phyloP scores from a whole-genome alignment of 1,140 invertebrate species.

The Drosophila pseudoobscura region DNA sequence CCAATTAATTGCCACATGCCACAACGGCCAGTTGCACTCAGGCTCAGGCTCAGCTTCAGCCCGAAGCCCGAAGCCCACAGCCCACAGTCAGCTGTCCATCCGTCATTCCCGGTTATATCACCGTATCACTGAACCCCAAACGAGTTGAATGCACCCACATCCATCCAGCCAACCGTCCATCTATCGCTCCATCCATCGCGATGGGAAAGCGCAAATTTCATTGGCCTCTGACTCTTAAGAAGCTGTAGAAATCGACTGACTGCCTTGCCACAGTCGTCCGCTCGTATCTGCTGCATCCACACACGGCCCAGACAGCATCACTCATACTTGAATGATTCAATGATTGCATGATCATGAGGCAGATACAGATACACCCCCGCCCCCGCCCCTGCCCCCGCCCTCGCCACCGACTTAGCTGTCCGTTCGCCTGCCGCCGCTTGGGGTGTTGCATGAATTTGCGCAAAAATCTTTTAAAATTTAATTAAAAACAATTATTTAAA shows the following conservation, averaged over 20 bases:
- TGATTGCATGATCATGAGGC: conserved; percentile 71
- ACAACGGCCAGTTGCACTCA: neutral
- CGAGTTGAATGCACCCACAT: conserved; percentile 66
- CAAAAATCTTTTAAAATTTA: conserved; percentile 71
- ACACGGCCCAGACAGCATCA: conserved; percentile 27
- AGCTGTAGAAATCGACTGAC: conserved; percentile 50
- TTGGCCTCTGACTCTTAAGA: conserved; percentile 67
- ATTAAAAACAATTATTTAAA: conserved; percentile 81
- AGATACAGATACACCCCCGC: conserved; percentile 45
- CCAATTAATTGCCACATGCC: conserved; percentile 59
- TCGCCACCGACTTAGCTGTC: conserved; percentile 12
- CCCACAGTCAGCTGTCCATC: conserved; percentile 30
- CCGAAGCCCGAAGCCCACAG: neutral
- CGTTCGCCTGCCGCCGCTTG: conserved; percentile 44
- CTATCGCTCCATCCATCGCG: no score
- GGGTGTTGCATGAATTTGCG: conserved; percentile 71
- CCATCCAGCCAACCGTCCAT: conserved; percentile 8
- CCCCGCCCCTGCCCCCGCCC: neutral
- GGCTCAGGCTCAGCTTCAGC: no score
- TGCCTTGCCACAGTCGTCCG: no score
- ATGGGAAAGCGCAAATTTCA: conserved; percentile 58
- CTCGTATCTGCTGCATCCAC: conserved; percentile 14
- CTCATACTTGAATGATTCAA: conserved; percentile 65
- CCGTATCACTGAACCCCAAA: conserved; percentile 44
- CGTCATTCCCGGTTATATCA: conserved; percentile 76